Evolutionary conservation across 2,888 invertebrate species (phyloP).

Genomic region (Gastracanthus pulcherrimus): DNA sequence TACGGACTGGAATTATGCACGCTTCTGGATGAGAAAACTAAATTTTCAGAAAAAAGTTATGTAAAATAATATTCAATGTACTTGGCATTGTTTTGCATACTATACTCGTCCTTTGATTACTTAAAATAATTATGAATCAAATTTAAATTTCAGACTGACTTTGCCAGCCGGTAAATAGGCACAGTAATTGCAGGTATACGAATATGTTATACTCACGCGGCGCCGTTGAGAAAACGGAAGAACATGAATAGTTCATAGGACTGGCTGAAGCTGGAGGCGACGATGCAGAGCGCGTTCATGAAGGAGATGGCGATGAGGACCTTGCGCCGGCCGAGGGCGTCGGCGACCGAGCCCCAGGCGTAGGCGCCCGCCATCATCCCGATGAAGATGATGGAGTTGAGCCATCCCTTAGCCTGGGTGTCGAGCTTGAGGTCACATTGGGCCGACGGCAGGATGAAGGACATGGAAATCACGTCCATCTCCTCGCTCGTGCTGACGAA

Average conservation of each 20-base stretch:
- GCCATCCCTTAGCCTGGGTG: conserved; percentile 91
- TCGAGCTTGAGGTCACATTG: conserved; percentile 94
- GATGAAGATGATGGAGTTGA: conserved; percentile 90
- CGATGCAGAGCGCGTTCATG: conserved; percentile 93
- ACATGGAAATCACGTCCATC: conserved; percentile 97
- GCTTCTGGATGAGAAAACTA: too few species aligned
- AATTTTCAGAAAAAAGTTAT: too few species aligned
- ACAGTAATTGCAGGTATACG: neutral
- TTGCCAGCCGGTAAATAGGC: neutral
- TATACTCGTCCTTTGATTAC: too few species aligned
- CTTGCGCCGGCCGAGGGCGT: conserved; percentile 91
- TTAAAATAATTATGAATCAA: too few species aligned
- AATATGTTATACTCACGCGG: conserved; percentile 87
- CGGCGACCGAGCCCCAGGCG: conserved; percentile 94
- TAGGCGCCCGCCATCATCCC: conserved; percentile 98
- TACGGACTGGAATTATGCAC: too few species aligned
- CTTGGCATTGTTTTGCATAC: too few species aligned
- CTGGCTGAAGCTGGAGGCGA: conserved; percentile 94
- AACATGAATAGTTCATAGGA: conserved; percentile 92
- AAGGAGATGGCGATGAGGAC: conserved; percentile 93
- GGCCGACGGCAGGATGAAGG: conserved; percentile 95
- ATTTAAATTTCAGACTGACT: too few species aligned
- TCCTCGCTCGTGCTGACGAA: conserved; percentile 97
- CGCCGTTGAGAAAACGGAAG: conserved; percentile 94
- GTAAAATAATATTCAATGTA: too few species aligned